These are phyloP conservation scores for Toxostoma redivivum DNA, from an alignment of 2,113 vertebrate species.

Conservation along the genomic window DNA sequence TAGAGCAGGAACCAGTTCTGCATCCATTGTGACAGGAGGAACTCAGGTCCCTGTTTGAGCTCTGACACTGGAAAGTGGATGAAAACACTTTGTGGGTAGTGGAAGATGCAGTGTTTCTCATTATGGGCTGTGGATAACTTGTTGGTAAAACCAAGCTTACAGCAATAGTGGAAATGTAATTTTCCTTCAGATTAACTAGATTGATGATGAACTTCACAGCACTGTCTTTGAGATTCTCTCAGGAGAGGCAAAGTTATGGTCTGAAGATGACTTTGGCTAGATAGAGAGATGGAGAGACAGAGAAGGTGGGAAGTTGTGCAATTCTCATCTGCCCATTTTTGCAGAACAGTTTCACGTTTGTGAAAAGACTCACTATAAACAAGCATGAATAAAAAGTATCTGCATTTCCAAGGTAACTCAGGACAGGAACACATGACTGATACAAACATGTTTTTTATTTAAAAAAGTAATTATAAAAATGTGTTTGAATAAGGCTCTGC, in stretches of 20 bases:
- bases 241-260: background rate
- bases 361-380: background rate
- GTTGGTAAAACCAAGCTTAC: background rate
- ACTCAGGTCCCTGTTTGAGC: background rate
- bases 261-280: background rate
- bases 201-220: background rate
- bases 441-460: slow-evolving; percentile 65
- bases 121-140: background rate
- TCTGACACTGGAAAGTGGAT: background rate
- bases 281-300: background rate
- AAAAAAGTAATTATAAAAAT: slow-evolving; percentile 34
- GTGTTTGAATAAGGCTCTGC: background rate
- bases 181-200: background rate
- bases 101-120: background rate
- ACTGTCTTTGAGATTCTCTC: background rate
- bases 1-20: background rate
- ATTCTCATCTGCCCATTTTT: background rate
- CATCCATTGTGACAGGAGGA: background rate
- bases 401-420: background rate
- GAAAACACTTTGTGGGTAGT: background rate
- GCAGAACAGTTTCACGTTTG: background rate
- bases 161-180: background rate
- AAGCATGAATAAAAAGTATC: background rate
- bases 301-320: no score
- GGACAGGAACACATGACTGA: background rate